Base-by-base conservation (phyloP, 2,888 invertebrate genomes). In the Zelleria hepariella region DNA sequence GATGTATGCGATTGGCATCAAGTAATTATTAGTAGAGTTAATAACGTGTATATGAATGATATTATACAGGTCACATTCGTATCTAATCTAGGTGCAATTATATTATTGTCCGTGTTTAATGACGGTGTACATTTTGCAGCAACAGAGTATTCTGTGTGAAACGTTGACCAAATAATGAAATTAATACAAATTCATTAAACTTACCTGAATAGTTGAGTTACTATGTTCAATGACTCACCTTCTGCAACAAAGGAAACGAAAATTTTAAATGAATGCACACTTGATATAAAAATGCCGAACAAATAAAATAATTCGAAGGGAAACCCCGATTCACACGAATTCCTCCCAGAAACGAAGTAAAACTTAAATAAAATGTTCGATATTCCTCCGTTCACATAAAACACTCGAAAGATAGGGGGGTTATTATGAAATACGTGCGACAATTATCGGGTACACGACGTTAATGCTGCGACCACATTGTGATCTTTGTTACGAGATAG, bases 391-490 rank as follows among this genome's bases (percentile, higher is more conserved):
- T 54, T 54, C 32, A 18, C 15, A 42, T 69, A 72, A 73, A 75
- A 73, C 51, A 51, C 23, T 51, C 21, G 21, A 51, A 60, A 59
- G 56, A 32, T 70, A 69, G 74, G 70, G 73, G 71, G 72, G 75
- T 77, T 76, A 74, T 82, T 84, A 74, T 86, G 82, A 87, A 86
- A 86, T 89, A 89, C 86, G 87, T 87, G 88, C 81, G 89, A 89
- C 89, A 89, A 89, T 89, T 89, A 89, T 87, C 86, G 74, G 15
- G 80, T 81, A 89, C 87, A 88, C 72, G 87, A 83, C 83, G 82
- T 83, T 87, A 87, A 89, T 89, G 86, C 86, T 78, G 77, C 78
- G 68, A 79, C 84, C 84, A 86, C 85, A 86, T 75, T 80, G 82
- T 81, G 52, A 58, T 54, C 51, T 20, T 48, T 57, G 57, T 48